phyloP scores from a whole-genome alignment of 2,888 invertebrate genomes.

The Chirona hameri region DNA sequence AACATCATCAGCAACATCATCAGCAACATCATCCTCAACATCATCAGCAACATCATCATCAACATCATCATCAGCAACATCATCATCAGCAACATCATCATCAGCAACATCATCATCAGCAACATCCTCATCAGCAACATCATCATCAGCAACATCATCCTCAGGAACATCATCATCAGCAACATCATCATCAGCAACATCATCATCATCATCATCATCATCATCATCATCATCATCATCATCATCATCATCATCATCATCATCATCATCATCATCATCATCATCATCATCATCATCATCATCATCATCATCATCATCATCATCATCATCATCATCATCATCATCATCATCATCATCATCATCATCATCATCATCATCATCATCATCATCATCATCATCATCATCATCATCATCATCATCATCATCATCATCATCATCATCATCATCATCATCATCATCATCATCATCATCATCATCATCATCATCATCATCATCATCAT shows the following conservation, averaged over 20 bases:
- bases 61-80: too few relatives aligned
- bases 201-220: conserved; percentile 22
- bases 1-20: too few relatives aligned
- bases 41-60: too few relatives aligned
- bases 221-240: conserved; percentile 22
- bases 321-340: conserved; percentile 9
- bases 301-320: conserved; percentile 22
- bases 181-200: too few relatives aligned
- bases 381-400: conserved; percentile 22
- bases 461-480: conserved; percentile 22
- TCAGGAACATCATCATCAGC: too few relatives aligned
- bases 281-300: conserved; percentile 22
- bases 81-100: too few relatives aligned
- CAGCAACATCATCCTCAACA: too few relatives aligned
- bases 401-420: conserved; percentile 22
- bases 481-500: conserved; percentile 9
- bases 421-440: conserved; percentile 22
- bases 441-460: conserved; percentile 22
- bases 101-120: too few relatives aligned
- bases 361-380: conserved; percentile 10
- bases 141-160: too few relatives aligned
- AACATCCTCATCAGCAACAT: too few relatives aligned
- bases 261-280: conserved; percentile 22
- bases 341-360: conserved; percentile 10
- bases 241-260: conserved; percentile 22